A percentile compares a stretch with the other conserved stretches of the same genome.
Evolutionary conservation across 2,113 vertebrate genomes (phyloP).

Genomic region (Forbesichthys agassizii): DNA sequence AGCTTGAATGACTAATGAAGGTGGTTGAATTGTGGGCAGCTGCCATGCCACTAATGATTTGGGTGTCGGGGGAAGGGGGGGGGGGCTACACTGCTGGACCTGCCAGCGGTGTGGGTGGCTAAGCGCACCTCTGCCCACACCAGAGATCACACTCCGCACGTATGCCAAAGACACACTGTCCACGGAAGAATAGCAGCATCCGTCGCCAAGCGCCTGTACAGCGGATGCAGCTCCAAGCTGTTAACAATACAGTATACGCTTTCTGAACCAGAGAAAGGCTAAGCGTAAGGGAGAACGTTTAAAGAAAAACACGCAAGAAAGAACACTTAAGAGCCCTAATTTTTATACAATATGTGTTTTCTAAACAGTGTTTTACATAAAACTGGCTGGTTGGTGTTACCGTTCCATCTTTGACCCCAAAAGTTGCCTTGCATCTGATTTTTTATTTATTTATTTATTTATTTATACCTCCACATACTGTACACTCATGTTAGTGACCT

Average conservation of each 20-base stretch:
- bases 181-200: slow-evolving; percentile 33
- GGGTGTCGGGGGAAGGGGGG: slow-evolving; percentile 75
- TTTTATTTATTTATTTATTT: no score
- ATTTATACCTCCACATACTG: no score
- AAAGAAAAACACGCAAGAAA: no score
- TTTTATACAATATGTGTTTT: slow-evolving; percentile 21
- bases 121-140: slow-evolving; percentile 73
- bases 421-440: no score
- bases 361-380: no score
- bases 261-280: no score
- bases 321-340: not conserved
- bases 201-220: no score
- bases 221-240: slow-evolving; percentile 1
- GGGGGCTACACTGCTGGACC: slow-evolving; percentile 78
- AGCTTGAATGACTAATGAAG: slow-evolving; percentile 98
- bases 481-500: no score
- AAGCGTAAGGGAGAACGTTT: no score
- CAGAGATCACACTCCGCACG: slow-evolving; percentile 50
- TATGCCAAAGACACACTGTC: slow-evolving; percentile 38
- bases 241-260: slow-evolving; percentile 16
- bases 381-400: no score
- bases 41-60: slow-evolving; percentile 86
- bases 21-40: slow-evolving; percentile 88
- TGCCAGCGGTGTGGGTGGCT: slow-evolving; percentile 83
- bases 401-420: no score